These are phyloP conservation scores for Xestia c-nigrum DNA, from an alignment of 2,888 invertebrate genomes.

Conservation along the genomic window DNA sequence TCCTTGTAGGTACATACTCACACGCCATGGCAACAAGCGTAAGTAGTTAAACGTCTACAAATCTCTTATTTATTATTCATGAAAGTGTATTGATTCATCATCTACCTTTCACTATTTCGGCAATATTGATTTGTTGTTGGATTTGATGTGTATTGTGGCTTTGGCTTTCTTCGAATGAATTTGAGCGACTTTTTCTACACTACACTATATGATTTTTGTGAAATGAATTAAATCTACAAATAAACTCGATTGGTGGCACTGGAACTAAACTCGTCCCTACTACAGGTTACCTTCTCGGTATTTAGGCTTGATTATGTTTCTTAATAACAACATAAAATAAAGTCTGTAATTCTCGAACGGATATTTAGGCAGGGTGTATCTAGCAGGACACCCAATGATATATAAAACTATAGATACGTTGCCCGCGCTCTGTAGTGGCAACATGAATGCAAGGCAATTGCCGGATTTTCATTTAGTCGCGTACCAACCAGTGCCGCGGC, in stretches of 20 bases:
- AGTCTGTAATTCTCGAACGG: too few relatives aligned
- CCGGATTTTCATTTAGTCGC: too few relatives aligned
- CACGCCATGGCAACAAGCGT: constrained; percentile 7
- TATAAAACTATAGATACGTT: too few relatives aligned
- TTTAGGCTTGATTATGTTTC: too few relatives aligned
- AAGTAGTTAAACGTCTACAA: constrained; percentile 42
- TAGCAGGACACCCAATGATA: too few relatives aligned
- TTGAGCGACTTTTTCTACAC: not conserved
- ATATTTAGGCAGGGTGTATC: too few relatives aligned
- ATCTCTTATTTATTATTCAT: constrained; percentile 54
- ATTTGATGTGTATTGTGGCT: constrained; percentile 4
- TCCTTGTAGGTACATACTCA: not conserved
- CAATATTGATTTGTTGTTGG: constrained; percentile 42
- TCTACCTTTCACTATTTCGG: constrained; percentile 17
- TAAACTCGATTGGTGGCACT: not conserved
- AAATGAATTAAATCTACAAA: not conserved
- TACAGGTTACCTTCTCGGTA: not conserved
- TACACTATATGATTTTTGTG: not conserved
- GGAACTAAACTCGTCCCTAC: not conserved
- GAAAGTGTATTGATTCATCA: constrained; percentile 37
- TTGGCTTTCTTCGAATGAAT: not conserved
- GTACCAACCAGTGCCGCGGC: too few relatives aligned
- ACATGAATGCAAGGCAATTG: too few relatives aligned
- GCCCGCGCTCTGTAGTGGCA: too few relatives aligned
- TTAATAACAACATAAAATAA: too few relatives aligned